Base-by-base conservation (phyloP, 2,113 vertebrate genomes). In the Percopsis transmontana region DNA sequence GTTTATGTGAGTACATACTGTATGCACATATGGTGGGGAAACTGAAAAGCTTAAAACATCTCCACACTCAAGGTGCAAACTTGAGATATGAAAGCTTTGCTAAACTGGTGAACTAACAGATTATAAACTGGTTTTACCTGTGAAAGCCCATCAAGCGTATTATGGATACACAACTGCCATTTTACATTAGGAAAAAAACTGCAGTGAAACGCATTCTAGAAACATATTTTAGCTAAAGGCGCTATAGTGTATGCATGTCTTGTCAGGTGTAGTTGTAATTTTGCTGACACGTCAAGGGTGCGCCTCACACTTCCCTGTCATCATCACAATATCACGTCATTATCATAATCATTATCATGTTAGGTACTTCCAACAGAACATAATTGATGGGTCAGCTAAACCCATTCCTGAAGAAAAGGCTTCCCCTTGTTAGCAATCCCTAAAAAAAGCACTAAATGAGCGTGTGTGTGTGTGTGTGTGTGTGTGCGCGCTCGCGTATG, bases 321-420 rank as follows among this genome's bases (percentile, higher is more conserved):
- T 83, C 80, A 86, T 80, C 82, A 72, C 85, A 82, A 63, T 80
- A 83, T 85, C 85, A 79, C 42, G 50, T 83, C 82, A 86, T 90
- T 86, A 85, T 86, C 82, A 85, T 85, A 83, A 84, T 84, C 80
- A 87, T 88, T 74, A 87, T 85, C 79, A 71, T 73, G 76, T 83
- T 79, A 76, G 15, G 61, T 68, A 81, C 77, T 80, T 82, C 68
- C 51, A 57, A 20, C 70, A 68, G 82, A 68, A 81, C 61, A 76
- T 84, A 86, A 90, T 88, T 88, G 85, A 89, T 79, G 85, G 86
- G 83, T 88, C 86, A 89, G 86, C 83, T 77, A 79, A 81, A 86
- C 56, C 65, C 76, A 5, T 73, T 74, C 76, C 68, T 47, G 18
- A 81, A 67, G 76, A 72, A 75, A 79, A 79, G 72, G 58, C 66